Conservation (phyloP, 1,140 invertebrate species). For the Orius insidiosus region DNA sequence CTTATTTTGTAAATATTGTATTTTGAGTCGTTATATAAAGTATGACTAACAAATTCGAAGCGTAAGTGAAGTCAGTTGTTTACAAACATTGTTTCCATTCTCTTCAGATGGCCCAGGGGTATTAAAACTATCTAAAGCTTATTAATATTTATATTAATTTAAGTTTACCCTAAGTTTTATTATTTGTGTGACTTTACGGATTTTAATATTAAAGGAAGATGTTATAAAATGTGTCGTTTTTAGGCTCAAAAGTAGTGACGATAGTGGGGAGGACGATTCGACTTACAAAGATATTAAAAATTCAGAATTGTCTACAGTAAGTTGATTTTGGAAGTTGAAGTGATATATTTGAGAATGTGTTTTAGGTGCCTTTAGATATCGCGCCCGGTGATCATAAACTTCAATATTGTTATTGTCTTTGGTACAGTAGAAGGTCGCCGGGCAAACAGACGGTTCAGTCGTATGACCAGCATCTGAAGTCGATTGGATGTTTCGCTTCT, state of each 20-base stretch:
- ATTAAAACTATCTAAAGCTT: conserved; percentile 5
- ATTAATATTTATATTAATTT: conserved; percentile 6
- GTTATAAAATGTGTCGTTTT: conserved; percentile 18
- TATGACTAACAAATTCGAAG: conserved; percentile 19
- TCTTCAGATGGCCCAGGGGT: background rate
- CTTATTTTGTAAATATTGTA: no score
- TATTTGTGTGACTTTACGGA: conserved; percentile 9
- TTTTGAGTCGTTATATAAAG: no score
- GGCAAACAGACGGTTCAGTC: conserved; percentile 11
- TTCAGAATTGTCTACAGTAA: conserved; percentile 27
- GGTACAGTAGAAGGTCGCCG: conserved; percentile 57
- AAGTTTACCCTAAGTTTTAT: conserved; percentile 1
- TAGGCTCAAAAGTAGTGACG: conserved; percentile 37
- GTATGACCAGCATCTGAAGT: conserved; percentile 51
- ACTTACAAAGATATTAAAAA: conserved; percentile 26
- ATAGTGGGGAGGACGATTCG: conserved; percentile 38
- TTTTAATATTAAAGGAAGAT: background rate
- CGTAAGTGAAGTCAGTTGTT: conserved; percentile 13
- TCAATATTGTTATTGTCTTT: conserved; percentile 77
- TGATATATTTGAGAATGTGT: conserved; percentile 13
- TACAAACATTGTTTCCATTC: background rate
- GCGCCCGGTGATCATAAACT: conserved; percentile 65
- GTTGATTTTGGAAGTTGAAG: conserved; percentile 25
- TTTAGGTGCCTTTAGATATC: conserved; percentile 40
- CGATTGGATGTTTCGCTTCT: conserved; percentile 70